These are phyloP conservation scores for Anhinga anhinga DNA, from an alignment of 2,113 vertebrate species.

Conservation along the genomic window DNA sequence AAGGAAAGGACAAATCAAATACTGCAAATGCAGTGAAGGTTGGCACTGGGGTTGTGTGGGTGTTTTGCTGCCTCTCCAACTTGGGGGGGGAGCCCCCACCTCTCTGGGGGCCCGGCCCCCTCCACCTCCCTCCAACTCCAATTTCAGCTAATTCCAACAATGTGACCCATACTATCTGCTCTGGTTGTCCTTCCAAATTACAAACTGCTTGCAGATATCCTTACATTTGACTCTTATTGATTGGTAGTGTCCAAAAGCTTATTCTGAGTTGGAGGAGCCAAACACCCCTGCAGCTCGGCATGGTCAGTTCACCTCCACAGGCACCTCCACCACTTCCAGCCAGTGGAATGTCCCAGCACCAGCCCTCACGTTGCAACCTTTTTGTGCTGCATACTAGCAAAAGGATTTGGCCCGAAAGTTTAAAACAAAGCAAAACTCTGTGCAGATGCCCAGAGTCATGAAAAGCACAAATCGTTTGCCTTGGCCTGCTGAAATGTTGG, in stretches of 20 bases:
- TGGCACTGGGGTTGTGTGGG: neutral
- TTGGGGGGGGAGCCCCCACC: too few species aligned
- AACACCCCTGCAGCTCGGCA: fast-evolving
- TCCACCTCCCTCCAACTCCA: neutral
- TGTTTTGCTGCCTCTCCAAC: constrained; percentile 1
- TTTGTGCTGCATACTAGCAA: neutral
- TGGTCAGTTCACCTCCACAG: neutral
- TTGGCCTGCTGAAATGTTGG: neutral
- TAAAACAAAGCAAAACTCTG: neutral
- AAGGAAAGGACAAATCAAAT: constrained; percentile 5
- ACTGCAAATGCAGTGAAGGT: neutral
- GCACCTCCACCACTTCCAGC: neutral
- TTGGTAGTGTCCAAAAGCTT: neutral
- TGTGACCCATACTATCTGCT: neutral
- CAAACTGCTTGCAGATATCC: neutral
- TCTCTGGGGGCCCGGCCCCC: too few species aligned
- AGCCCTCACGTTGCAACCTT: neutral
- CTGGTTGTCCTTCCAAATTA: neutral
- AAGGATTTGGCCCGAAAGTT: neutral
- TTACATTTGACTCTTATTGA: neutral
- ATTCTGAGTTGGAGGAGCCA: neutral
- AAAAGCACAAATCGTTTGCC: neutral
- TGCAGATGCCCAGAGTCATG: neutral
- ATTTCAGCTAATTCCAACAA: neutral
- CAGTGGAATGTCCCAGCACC: neutral